A percentile compares a stretch with the other conserved stretches of the same genome.
These are phyloP conservation scores for Neosilurus hyrtlii DNA, from an alignment of 2,797 vertebrate species.

Conservation along the genomic window DNA sequence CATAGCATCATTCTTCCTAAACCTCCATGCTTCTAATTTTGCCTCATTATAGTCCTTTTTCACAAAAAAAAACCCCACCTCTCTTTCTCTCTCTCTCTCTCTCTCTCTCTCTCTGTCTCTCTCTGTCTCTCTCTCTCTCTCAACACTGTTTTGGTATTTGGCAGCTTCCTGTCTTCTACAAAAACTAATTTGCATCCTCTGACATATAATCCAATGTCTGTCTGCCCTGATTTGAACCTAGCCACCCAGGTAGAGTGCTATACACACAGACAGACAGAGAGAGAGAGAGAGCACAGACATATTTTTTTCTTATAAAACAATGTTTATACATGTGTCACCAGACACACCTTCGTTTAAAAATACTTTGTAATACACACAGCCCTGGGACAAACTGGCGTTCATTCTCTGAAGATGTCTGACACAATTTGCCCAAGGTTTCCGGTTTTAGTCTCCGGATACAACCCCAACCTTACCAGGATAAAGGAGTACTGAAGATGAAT, in stretches of 20 bases:
- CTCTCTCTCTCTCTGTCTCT: not conserved
- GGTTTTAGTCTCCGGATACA: not conserved
- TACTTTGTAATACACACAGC: not conserved
- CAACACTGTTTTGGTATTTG: not conserved
- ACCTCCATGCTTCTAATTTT: not conserved
- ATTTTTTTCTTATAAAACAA: not conserved
- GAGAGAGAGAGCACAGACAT: not conserved
- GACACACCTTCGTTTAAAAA: slow-evolving; percentile 1
- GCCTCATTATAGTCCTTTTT: not conserved
- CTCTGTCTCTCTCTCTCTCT: not conserved
- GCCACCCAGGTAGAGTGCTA: slow-evolving; percentile 9
- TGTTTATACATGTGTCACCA: not conserved
- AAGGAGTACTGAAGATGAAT: not conserved
- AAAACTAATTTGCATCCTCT: not conserved
- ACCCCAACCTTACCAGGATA: not conserved
- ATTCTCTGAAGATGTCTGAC: not conserved
- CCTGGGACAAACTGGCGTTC: not conserved
- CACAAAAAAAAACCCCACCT: not conserved
- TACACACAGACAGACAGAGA: not conserved
- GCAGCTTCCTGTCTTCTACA: not conserved
- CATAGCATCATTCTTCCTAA: not conserved
- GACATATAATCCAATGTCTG: slow-evolving; percentile 15
- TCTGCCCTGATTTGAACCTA: slow-evolving; percentile 24
- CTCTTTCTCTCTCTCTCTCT: not conserved
- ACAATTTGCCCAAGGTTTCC: not conserved